Evolutionary conservation across 2,797 vertebrate species (phyloP).

Genomic region (Rhynchonycteris naso): DNA sequence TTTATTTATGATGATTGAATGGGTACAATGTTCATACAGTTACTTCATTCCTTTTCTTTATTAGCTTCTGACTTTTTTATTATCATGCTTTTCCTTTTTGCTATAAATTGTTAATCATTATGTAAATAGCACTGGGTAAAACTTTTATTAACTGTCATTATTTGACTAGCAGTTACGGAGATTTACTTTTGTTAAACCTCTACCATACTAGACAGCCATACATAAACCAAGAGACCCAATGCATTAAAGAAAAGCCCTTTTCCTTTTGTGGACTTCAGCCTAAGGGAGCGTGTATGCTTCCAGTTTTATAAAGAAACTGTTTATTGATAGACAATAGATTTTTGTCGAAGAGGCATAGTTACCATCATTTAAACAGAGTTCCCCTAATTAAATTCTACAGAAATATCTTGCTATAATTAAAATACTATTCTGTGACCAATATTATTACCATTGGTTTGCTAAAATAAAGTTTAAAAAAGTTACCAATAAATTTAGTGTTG

Average conservation of each 20-base stretch:
- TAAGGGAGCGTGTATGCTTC: not conserved
- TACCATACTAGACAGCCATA: slow-evolving; percentile 6
- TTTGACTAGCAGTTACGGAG: slow-evolving; percentile 63
- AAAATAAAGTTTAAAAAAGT: slow-evolving; percentile 53
- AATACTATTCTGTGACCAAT: not conserved
- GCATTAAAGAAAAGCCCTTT: not conserved
- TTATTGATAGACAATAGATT: slow-evolving; percentile 16
- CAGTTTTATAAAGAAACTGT: slow-evolving; percentile 8
- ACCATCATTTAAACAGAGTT: not conserved
- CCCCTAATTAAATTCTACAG: not conserved
- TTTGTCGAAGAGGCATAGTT: slow-evolving; percentile 2
- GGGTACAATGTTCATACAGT: not conserved
- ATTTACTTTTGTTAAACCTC: slow-evolving; percentile 66
- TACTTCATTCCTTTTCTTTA: slow-evolving; percentile 68
- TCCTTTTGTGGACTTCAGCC: slow-evolving; percentile 46
- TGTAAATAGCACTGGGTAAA: slow-evolving; percentile 56
- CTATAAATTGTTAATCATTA: slow-evolving; percentile 80
- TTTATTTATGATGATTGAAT: slow-evolving; percentile 57
- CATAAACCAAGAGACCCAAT: slow-evolving; percentile 48
- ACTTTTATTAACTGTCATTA: slow-evolving; percentile 67
- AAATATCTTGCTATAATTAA: slow-evolving; percentile 52
- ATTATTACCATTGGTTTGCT: slow-evolving; percentile 58
- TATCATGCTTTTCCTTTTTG: slow-evolving; percentile 27
- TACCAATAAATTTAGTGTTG: not conserved
- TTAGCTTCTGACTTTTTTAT: slow-evolving; percentile 61